These are phyloP conservation scores for Platypus cylindrus DNA, from an alignment of 2,888 invertebrate genomes.

Conservation along the genomic window DNA sequence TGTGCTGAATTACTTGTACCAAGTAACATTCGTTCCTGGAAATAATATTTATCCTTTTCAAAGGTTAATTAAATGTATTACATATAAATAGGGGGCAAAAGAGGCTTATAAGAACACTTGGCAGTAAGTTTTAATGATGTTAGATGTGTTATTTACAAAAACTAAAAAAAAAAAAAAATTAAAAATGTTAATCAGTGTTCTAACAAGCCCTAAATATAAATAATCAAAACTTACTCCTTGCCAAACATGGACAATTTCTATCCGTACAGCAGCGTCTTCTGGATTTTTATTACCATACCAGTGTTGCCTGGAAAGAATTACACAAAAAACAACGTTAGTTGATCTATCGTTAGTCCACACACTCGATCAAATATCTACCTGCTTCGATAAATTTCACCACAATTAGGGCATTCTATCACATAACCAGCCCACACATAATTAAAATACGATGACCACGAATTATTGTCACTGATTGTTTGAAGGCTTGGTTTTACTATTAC, in stretches of 20 bases:
- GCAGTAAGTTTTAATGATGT: slow-evolving; percentile 1
- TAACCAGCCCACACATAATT: slow-evolving; percentile 70
- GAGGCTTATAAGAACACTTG: slow-evolving; percentile 21
- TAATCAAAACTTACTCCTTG: slow-evolving; percentile 39
- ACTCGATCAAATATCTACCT: slow-evolving; percentile 26
- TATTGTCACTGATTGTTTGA: slow-evolving; percentile 34
- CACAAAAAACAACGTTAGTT: background rate
- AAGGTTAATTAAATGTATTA: slow-evolving; percentile 3
- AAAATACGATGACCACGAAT: slow-evolving; percentile 54
- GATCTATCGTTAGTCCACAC: background rate
- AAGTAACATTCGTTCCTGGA: slow-evolving; percentile 30
- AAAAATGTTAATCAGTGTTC: slow-evolving; percentile 15
- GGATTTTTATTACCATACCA: slow-evolving; percentile 72
- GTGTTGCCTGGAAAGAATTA: slow-evolving; percentile 37
- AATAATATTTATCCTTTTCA: slow-evolving; percentile 29
- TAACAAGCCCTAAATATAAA: slow-evolving; percentile 19
- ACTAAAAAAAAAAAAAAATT: too few species aligned
- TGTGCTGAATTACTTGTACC: slow-evolving; percentile 32
- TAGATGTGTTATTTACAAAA: background rate
- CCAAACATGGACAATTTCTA: slow-evolving; percentile 60
- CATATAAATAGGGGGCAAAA: background rate
- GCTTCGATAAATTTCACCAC: slow-evolving; percentile 58
- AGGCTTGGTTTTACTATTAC: slow-evolving; percentile 44
- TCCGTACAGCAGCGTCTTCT: slow-evolving; percentile 51
- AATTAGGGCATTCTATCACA: slow-evolving; percentile 61